Base-by-base conservation (phyloP, 2,113 vertebrate genomes). In the Strix uralensis region DNA sequence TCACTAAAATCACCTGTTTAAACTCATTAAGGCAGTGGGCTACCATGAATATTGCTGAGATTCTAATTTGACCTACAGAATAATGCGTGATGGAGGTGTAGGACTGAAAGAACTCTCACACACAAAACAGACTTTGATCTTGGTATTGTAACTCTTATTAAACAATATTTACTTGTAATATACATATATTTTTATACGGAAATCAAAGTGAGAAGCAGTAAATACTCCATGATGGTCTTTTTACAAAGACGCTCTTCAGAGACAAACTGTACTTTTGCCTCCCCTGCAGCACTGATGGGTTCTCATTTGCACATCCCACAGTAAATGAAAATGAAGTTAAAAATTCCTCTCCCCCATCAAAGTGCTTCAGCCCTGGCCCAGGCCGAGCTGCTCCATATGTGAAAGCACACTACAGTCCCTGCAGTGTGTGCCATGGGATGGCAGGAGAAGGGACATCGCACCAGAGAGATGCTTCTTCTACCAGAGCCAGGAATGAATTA, bases 361-460 rank as follows among this genome's bases (percentile, higher is more conserved):
- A 81, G n/a, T 38, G 9, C 27, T 66, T 90, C 70, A 85, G n/a
- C 27, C 21, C 42, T 27, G 44, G 26, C 19, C 14, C 21, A 29
- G 63, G 23, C 23, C 62, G 72, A 51, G 42, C 81, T 61, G 72
- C 59, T 74, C 34, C 9, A 1, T 1, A 4, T 29, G 11, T 20
- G 38, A 29, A 30, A 51, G 46, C 38, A 9, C 10, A 3, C 1
- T 19, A 4, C 29, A 42, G 54, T 32, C 66, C 61, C 26, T 25
- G 51, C 1, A 1, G 15, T 27, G 55, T 44, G 65, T 81, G 72
- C 21, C 0, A 0, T 2, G 8, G 46, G 18, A 1, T 57, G 65
- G 65, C 74, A 79, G 81, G 63, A 93, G 69, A 78, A 70, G 15
- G 32, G 30, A 36, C 19, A 6, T 27, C 2, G 1, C 26, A n/a